Conservation (phyloP, 2,888 invertebrate genomes). For the Chaetoderma sp. region DNA sequence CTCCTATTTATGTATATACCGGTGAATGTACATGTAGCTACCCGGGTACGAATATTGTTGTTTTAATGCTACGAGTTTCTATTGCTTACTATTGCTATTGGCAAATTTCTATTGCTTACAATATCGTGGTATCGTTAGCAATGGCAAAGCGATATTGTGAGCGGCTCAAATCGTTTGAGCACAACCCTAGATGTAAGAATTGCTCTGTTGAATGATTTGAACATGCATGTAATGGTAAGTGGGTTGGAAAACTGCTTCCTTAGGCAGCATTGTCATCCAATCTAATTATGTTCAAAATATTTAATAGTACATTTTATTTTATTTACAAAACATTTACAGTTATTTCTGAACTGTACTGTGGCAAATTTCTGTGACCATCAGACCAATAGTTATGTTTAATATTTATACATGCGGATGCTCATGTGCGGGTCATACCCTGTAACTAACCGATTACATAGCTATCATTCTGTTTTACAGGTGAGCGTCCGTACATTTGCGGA, state of each 20-base stretch:
- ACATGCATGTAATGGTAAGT: neutral
- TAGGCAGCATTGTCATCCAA: neutral
- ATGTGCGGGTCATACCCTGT: no score
- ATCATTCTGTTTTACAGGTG: conserved; percentile 56
- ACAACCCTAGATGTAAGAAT: neutral
- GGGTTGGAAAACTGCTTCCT: no score
- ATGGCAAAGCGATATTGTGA: neutral
- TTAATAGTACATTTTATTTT: neutral
- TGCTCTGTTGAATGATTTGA: neutral
- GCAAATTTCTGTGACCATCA: neutral
- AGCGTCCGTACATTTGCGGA: conserved; percentile 68
- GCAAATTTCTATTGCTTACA: no score
- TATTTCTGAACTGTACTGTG: no score
- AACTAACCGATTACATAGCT: no score
- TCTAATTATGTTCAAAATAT: neutral
- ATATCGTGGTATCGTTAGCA: no score
- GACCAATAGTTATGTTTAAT: no score
- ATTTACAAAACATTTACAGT: neutral
- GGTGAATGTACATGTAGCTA: neutral
- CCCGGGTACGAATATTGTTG: no score
- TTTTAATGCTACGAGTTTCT: no score
- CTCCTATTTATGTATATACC: neutral
- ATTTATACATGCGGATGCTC: no score
- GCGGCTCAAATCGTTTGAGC: no score
- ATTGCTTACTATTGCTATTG: no score